Percentiles rank a stretch among this genome's conserved stretches.
Conservation (phyloP, 2,113 vertebrate species). For the Mellivora capensis region DNA sequence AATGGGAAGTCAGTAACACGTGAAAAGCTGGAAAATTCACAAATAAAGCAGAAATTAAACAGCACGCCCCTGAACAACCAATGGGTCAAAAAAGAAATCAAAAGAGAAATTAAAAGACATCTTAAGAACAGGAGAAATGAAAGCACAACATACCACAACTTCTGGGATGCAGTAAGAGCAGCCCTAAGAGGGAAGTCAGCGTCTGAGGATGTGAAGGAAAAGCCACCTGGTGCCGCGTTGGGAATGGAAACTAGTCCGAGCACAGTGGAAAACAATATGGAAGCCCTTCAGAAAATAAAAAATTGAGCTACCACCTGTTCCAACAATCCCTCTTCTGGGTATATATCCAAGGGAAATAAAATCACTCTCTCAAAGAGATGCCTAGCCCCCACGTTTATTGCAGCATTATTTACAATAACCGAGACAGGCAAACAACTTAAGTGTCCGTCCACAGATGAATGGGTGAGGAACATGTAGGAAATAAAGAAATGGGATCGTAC, state of each 20-base stretch:
- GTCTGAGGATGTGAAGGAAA: neutral
- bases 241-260: neutral
- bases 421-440: neutral
- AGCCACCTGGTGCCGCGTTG: neutral
- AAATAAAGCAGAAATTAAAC: neutral
- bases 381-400: neutral
- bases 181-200: neutral
- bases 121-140: neutral
- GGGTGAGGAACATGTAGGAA: neutral
- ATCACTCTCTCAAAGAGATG: neutral
- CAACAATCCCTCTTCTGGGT: neutral
- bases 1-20: neutral
- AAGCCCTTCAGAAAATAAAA: neutral
- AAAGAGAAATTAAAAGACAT: neutral
- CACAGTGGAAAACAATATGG: neutral
- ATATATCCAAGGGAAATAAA: neutral
- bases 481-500: neutral
- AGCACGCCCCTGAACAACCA: neutral
- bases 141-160: neutral
- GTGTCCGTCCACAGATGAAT: neutral
- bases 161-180: neutral
- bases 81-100: neutral
- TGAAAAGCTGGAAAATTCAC: neutral
- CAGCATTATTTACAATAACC: neutral
- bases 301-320: neutral